Conservation (phyloP, 2,797 vertebrate genomes). For the Todus mexicanus region DNA sequence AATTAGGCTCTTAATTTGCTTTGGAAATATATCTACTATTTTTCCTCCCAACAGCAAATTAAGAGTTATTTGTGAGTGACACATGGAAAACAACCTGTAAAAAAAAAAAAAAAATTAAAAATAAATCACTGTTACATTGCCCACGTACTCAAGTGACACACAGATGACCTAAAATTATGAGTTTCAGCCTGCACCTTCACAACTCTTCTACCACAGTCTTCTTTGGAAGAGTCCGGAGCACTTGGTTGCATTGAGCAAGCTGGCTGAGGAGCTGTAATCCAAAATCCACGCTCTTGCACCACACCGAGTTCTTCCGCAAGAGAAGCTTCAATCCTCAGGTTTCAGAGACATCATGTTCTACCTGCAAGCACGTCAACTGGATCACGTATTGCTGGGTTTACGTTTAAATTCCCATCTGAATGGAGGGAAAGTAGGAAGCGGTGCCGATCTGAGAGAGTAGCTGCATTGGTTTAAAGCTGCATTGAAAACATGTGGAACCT, state of each 20-base stretch:
- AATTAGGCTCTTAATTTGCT: slow-evolving; percentile 4
- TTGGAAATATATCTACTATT: neutral
- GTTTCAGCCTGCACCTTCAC: neutral
- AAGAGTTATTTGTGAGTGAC: neutral
- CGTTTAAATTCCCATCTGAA: neutral
- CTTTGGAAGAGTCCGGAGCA: neutral
- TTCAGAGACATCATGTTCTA: neutral
- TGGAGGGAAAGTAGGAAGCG: neutral
- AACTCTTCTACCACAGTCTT: neutral
- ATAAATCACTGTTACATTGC: neutral
- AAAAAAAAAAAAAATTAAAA: no score
- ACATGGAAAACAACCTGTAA: neutral
- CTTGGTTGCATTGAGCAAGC: neutral
- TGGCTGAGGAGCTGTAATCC: neutral
- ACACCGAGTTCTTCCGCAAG: neutral
- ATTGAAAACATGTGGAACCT: neutral
- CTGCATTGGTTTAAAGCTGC: neutral
- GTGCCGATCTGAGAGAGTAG: neutral
- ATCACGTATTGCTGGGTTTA: slow-evolving; percentile 3
- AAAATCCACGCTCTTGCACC: neutral
- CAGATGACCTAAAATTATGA: neutral
- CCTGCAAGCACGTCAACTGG: neutral
- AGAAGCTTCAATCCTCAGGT: neutral
- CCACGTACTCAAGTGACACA: neutral
- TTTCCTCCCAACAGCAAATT: neutral